A percentile compares a stretch with the other conserved stretches of the same genome.
These are phyloP conservation scores for Hippolais icterina DNA, from an alignment of 2,113 vertebrate species.

Conservation along the genomic window DNA sequence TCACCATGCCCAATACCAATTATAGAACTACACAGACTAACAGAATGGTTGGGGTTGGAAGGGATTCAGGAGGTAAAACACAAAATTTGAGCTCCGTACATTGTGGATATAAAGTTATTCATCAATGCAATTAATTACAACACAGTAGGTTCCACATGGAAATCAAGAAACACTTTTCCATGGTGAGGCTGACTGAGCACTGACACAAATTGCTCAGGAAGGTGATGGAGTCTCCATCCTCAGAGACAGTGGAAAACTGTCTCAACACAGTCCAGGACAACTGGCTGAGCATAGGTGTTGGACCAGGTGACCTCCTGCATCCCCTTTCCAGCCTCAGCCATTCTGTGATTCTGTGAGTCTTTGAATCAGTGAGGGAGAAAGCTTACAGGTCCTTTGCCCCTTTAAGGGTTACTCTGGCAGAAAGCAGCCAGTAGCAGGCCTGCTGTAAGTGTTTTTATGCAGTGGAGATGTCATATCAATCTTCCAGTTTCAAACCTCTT, in stretches of 20 bases:
- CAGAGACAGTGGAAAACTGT: neutral
- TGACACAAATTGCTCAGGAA: neutral
- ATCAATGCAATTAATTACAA: neutral
- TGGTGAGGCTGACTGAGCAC: neutral
- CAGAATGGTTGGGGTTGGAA: neutral
- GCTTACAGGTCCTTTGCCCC: neutral
- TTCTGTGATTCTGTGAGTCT: neutral
- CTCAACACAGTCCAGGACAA: neutral
- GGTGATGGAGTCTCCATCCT: neutral
- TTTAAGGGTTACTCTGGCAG: neutral
- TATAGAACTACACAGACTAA: neutral
- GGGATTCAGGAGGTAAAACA: neutral
- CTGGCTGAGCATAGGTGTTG: neutral
- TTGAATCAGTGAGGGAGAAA: neutral
- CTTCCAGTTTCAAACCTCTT: neutral
- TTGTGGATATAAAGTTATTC: neutral
- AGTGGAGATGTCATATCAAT: neutral
- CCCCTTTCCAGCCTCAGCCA: neutral
- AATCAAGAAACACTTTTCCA: neutral
- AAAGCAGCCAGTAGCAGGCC: neutral
- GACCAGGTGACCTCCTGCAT: neutral
- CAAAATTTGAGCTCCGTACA: neutral
- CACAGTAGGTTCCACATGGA: neutral
- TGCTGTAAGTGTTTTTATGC: neutral
- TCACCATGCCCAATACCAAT: neutral